Conservation (phyloP, 2,888 invertebrate genomes). For the Baronia brevicornis region DNA sequence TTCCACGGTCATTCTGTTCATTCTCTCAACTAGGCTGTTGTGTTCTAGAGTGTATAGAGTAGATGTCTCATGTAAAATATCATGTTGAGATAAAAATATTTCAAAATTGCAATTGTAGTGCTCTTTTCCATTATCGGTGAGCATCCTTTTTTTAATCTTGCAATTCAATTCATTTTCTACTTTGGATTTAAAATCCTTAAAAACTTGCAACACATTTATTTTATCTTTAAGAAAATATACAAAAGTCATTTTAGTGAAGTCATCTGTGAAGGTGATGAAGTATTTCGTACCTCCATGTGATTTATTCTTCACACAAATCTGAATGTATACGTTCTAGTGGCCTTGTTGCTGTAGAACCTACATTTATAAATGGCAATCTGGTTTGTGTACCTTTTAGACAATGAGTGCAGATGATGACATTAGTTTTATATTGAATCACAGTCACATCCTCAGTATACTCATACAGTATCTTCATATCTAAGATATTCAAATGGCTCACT, state of each 20-base stretch:
- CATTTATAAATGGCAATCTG: slow-evolving; percentile 16
- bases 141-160: slow-evolving; percentile 7
- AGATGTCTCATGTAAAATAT: slow-evolving; percentile 11
- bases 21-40: slow-evolving; percentile 11
- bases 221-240: slow-evolving; percentile 11
- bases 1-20: slow-evolving; percentile 11
- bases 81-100: slow-evolving; percentile 4
- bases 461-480: slow-evolving; percentile 16
- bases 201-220: slow-evolving; percentile 1
- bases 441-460: slow-evolving; percentile 16
- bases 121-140: slow-evolving; percentile 11
- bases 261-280: slow-evolving; percentile 17
- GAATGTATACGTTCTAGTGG: slow-evolving; percentile 14
- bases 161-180: slow-evolving; percentile 7
- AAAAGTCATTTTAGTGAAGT: slow-evolving; percentile 12
- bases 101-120: slow-evolving; percentile 4
- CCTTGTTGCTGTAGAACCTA: slow-evolving; percentile 15
- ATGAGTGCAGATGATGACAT: slow-evolving; percentile 8
- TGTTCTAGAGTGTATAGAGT: slow-evolving; percentile 13
- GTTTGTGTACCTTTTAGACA: slow-evolving; percentile 17
- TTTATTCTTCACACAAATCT: slow-evolving; percentile 5
- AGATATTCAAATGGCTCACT: slow-evolving; percentile 17
- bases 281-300: slow-evolving; percentile 16
- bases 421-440: slow-evolving; percentile 3
- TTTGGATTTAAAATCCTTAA: slow-evolving; percentile 6